phyloP scores from a whole-genome alignment of 2,888 invertebrate genomes.

The Cyrtodaria siliqua region DNA sequence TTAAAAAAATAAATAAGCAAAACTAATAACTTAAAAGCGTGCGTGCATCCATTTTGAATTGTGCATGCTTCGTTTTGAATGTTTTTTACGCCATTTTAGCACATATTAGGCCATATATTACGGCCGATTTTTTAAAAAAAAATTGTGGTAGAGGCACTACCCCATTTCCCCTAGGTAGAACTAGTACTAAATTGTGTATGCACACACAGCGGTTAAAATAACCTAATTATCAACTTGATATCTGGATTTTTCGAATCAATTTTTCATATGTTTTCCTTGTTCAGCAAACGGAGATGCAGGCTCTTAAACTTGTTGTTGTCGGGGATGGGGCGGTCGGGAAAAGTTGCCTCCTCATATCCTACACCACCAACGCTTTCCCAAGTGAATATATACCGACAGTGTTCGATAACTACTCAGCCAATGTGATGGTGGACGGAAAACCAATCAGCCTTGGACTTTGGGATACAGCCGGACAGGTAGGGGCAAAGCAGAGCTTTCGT shows the following conservation, averaged over 20 bases:
- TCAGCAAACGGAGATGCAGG: conserved; percentile 45
- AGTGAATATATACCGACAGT: conserved; percentile 83
- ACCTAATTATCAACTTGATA: too few relatives aligned
- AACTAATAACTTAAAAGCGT: too few relatives aligned
- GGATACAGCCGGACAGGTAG: conserved; percentile 83
- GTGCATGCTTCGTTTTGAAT: too few relatives aligned
- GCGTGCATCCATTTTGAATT: too few relatives aligned
- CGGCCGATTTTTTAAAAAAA: background rate
- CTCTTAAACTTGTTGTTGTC: conserved; percentile 75
- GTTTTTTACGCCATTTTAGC: too few relatives aligned
- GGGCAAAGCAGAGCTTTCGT: too few relatives aligned
- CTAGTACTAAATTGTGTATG: too few relatives aligned
- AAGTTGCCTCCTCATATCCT: conserved; percentile 80
- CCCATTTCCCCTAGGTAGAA: too few relatives aligned
- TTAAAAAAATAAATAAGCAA: too few relatives aligned
- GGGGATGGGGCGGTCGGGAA: conserved; percentile 83
- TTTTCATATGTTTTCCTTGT: background rate
- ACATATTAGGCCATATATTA: too few relatives aligned
- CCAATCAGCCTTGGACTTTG: conserved; percentile 73
- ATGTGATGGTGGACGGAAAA: conserved; percentile 77
- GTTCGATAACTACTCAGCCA: conserved; percentile 82
- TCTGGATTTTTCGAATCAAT: background rate
- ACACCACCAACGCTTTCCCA: conserved; percentile 79
- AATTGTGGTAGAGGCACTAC: too few relatives aligned
- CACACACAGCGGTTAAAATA: too few relatives aligned